Evolutionary conservation across 1,140 invertebrate species (phyloP).

Genomic region (Dinothrombium tinctorium): DNA sequence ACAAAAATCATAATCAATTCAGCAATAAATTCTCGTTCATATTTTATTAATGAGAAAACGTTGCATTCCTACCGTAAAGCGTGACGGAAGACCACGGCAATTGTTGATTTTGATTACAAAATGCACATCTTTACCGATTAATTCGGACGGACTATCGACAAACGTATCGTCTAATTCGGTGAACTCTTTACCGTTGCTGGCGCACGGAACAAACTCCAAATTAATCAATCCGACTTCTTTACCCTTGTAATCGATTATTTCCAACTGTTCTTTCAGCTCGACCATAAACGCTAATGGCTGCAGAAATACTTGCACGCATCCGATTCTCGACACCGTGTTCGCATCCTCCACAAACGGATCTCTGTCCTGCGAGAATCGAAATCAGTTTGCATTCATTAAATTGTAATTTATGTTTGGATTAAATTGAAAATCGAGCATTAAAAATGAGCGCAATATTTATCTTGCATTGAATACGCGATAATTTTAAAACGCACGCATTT

Average conservation of each 20-base stretch:
- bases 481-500: too few species aligned
- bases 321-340: conserved; percentile 30
- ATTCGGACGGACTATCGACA: conserved; percentile 25
- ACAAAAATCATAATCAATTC: not conserved
- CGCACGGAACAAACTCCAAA: conserved; percentile 18
- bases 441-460: too few species aligned
- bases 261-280: conserved; percentile 29
- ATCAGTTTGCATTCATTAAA: too few species aligned
- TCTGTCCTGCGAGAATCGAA: conserved; percentile 25
- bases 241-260: conserved; percentile 29
- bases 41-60: too few species aligned
- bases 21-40: too few species aligned
- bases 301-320: conserved; percentile 31
- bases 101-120: conserved; percentile 26
- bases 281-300: conserved; percentile 30
- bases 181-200: conserved; percentile 21
- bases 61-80: conserved; percentile 24
- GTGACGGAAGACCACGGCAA: conserved; percentile 25
- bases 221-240: conserved; percentile 29
- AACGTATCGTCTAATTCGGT: conserved; percentile 27
- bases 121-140: conserved; percentile 24
- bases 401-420: too few species aligned
- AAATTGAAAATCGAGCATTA: too few species aligned
- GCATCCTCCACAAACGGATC: conserved; percentile 35
- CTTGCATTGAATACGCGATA: too few species aligned